Percentiles rank a stretch among this genome's conserved stretches.
Evolutionary conservation across 1,140 invertebrate genomes (phyloP).

Genomic region (Dolichoris vasculosae): DNA sequence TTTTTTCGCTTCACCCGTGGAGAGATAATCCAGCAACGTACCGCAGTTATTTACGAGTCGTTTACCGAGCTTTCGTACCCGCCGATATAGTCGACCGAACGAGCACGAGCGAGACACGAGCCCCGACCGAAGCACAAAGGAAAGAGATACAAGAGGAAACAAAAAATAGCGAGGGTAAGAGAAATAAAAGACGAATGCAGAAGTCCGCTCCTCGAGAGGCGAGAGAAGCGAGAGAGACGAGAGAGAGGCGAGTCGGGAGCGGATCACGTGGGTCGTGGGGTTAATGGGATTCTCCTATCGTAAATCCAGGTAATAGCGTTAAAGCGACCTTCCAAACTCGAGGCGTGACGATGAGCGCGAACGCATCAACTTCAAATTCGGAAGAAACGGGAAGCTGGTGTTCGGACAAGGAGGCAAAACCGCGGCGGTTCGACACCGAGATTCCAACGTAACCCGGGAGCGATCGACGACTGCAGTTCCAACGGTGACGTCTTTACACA

Average conservation of each 20-base stretch:
- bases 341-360: not conserved
- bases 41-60: slow-evolving; percentile 51
- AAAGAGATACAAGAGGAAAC: slow-evolving; percentile 6
- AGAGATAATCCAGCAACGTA: slow-evolving; percentile 48
- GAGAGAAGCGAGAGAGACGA: slow-evolving; percentile 26
- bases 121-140: not conserved
- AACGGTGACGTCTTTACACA: too few species aligned
- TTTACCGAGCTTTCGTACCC: slow-evolving; percentile 46
- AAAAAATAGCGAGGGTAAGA: slow-evolving; percentile 36
- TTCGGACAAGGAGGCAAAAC: not conserved
- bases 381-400: not conserved
- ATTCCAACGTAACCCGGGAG: too few species aligned
- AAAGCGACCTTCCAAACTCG: slow-evolving; percentile 50
- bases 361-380: not conserved
- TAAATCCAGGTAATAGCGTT: slow-evolving; percentile 59
- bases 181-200: slow-evolving; percentile 42
- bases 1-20: slow-evolving; percentile 20
- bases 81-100: not conserved
- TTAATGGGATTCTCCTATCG: slow-evolving; percentile 59
- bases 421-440: not conserved
- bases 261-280: slow-evolving; percentile 39
- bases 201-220: slow-evolving; percentile 56
- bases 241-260: slow-evolving; percentile 36
- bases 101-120: not conserved
- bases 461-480: too few species aligned